These are phyloP conservation scores for Cavia porcellus DNA, from an alignment of 2,113 vertebrate genomes.

Conservation along the genomic window DNA sequence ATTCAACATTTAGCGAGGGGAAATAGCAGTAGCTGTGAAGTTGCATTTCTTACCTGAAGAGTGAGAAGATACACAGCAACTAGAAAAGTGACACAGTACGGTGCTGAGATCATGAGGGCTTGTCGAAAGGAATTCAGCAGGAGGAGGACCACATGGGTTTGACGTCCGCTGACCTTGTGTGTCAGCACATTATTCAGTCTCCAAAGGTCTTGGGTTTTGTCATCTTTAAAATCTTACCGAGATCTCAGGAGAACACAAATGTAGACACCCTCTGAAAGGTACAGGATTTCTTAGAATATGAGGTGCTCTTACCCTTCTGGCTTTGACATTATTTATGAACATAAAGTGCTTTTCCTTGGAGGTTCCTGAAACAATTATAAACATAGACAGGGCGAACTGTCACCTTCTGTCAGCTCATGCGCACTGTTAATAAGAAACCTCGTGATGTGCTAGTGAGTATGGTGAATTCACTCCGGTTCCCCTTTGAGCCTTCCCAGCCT, in stretches of 20 bases:
- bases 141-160: neutral
- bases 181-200: neutral
- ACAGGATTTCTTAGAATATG: neutral
- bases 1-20: neutral
- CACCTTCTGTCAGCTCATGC: neutral
- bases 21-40: neutral
- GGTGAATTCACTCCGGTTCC: constrained; percentile 43
- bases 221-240: constrained; percentile 18
- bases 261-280: constrained; percentile 8
- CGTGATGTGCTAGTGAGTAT: constrained; percentile 51
- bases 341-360: constrained; percentile 31
- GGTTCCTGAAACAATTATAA: neutral
- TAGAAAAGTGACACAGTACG: neutral
- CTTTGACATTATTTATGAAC: constrained; percentile 42
- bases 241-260: neutral
- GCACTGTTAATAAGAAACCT: constrained; percentile 51
- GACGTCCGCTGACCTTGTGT: neutral
- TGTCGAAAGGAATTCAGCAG: neutral
- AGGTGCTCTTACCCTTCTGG: neutral
- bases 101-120: neutral
- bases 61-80: neutral
- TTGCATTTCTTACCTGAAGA: neutral
- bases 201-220: constrained; percentile 27
- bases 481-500: constrained; percentile 59
- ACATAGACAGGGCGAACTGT: neutral